Base-by-base conservation (phyloP, 2,888 invertebrate species). In the Zele albiditarsus region DNA sequence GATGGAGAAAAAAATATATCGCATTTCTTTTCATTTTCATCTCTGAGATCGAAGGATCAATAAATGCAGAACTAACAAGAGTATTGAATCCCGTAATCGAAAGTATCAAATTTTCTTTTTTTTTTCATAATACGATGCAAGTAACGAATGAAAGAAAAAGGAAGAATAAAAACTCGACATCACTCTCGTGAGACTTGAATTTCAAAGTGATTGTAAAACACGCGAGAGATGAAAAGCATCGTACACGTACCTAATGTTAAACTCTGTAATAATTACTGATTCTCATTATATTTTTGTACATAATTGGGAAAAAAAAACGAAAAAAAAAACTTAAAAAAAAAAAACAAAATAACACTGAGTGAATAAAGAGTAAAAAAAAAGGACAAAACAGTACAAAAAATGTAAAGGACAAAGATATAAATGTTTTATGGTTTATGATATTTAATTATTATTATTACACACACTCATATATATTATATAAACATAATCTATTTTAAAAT, bases 251-350 rank as follows among this genome's bases (percentile, higher is more conserved):
- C 82, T 84, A 84, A 83, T 81, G 79, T 84, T 83, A 83, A 84
- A 82, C 81, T 83, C 83, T 85, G 84, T 83, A 86, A 87, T 80
- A 79, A 85, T 86, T 85, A 85, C 82, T 78, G 79, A 86, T 86
- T 85, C 82, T 87, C 85, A 85, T 87, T 85, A 87, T 86, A 87
- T 87, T 87, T 87, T 87, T 87, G 86, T 87, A 87, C 84, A 87
- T 87, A 86, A 84, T 84, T 84, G 82, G 82, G 83, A 82, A 80
- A 69, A 67, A 63, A 49, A 79, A 84, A 73, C 23, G 75, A 69
- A 67, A 76, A 46, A 65, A 65, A 73, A 63, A 68, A 65, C 58
- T 68, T 42, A 60, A 14, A 66, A 72, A 71, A 57, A 68, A 67
- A 27, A 67, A 42, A 16, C 16, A 67, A 23, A 23, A 58, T 53